phyloP scores from a whole-genome alignment of 2,888 invertebrate species.

The Drosophila kuntzei region DNA sequence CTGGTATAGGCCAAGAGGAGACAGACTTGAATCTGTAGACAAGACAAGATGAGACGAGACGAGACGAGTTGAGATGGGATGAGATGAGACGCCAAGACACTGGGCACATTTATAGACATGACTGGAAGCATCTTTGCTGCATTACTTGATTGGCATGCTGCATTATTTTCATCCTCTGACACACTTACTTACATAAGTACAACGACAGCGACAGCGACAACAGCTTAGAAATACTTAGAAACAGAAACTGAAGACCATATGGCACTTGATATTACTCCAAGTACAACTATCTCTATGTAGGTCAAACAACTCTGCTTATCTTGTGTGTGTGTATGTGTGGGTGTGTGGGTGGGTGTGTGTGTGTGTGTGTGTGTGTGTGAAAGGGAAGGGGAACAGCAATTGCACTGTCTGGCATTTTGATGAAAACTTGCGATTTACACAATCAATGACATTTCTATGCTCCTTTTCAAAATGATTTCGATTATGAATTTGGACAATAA shows the following conservation, averaged over 20 bases:
- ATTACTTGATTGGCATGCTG: constrained; percentile 79
- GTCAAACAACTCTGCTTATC: constrained; percentile 52
- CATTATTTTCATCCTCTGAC: constrained; percentile 54
- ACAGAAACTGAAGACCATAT: constrained; percentile 19
- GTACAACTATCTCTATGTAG: constrained; percentile 43
- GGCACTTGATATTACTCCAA: constrained; percentile 48
- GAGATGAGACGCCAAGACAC: not conserved
- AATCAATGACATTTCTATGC: constrained; percentile 11
- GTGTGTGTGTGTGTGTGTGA: not conserved
- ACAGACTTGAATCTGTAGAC: not conserved
- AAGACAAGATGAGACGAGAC: not conserved
- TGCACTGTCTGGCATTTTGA: constrained; percentile 31
- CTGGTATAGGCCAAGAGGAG: constrained; percentile 8
- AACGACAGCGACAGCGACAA: constrained; percentile 16
- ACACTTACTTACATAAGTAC: constrained; percentile 27
- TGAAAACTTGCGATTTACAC: constrained; percentile 24
- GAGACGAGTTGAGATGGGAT: not conserved
- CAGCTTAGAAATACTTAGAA: constrained; percentile 13
- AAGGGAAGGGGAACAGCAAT: not conserved
- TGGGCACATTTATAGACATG: constrained; percentile 25
- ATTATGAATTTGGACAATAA: not conserved
- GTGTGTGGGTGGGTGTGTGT: not conserved
- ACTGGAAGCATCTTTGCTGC: constrained; percentile 43
- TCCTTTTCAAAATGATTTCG: not conserved
- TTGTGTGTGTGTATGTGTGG: not conserved